Conservation (phyloP, 2,797 vertebrate species). For the Urosaurus nigricauda region DNA sequence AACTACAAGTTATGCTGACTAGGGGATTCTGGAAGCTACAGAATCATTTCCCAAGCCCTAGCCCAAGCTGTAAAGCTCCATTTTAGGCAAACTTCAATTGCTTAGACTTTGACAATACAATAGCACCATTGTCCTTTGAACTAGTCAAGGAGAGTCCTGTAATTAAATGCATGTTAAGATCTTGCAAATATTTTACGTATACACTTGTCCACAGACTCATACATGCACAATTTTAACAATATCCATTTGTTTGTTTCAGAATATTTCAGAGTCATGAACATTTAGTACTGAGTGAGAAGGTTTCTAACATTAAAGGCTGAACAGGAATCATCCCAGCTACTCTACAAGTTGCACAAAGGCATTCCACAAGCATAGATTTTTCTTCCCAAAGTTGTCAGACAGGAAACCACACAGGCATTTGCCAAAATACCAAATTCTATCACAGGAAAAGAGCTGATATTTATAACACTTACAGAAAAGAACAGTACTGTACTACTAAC, state of each 20-base stretch:
- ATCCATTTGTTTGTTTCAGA: background rate
- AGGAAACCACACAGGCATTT: background rate
- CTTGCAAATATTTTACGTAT: background rate
- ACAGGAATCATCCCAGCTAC: background rate
- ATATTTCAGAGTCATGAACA: background rate
- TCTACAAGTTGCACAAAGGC: background rate
- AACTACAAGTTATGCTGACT: too few species aligned
- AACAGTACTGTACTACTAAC: background rate
- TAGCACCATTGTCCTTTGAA: background rate
- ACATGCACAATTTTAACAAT: background rate
- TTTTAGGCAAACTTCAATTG: background rate
- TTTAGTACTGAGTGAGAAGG: too few species aligned
- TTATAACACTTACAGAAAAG: background rate
- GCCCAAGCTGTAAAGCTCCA: too few species aligned
- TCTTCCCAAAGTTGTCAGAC: background rate
- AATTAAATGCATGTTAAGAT: background rate
- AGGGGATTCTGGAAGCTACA: too few species aligned
- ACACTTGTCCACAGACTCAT: too few species aligned
- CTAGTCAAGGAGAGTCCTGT: background rate
- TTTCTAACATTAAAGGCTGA: background rate
- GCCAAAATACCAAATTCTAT: background rate
- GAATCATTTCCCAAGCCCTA: too few species aligned
- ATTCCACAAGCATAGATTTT: background rate
- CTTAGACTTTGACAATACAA: background rate
- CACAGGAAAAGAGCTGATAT: background rate